phyloP scores from a whole-genome alignment of 2,113 vertebrate species.

The Paramormyrops kingsleyae region DNA sequence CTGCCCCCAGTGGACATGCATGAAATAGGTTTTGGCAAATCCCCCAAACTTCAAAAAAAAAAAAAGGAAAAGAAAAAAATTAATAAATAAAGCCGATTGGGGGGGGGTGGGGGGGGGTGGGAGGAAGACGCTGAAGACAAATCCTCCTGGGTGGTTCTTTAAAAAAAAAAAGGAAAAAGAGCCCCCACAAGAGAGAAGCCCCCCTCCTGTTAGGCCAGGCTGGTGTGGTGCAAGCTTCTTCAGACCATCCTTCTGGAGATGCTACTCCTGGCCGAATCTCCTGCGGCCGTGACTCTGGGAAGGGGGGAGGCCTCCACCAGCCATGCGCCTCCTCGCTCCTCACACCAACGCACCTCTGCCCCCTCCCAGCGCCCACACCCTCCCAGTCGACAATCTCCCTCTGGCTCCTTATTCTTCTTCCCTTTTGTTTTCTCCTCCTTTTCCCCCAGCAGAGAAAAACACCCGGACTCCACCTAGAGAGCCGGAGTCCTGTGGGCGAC shows the following conservation, averaged over 20 bases:
- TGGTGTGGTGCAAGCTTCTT: slow-evolving; percentile 22
- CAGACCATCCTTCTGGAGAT: slow-evolving; percentile 33
- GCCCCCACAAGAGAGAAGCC: slow-evolving; percentile 13
- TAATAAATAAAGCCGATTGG: slow-evolving; percentile 20
- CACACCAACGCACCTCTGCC: slow-evolving; percentile 10
- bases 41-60: slow-evolving; percentile 48
- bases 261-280: slow-evolving; percentile 24
- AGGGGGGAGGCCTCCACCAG: slow-evolving; percentile 26
- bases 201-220: slow-evolving; percentile 29
- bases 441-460: slow-evolving; percentile 6
- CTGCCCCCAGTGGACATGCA: slow-evolving; percentile 86
- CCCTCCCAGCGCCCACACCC: slow-evolving; percentile 22
- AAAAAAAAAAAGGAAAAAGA: slow-evolving; percentile 15
- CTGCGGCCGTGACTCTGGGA: slow-evolving; percentile 24
- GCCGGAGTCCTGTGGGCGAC: slow-evolving; percentile 22
- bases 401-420: slow-evolving; percentile 24
- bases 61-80: slow-evolving; percentile 30
- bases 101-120: background rate
- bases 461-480: slow-evolving; percentile 39
- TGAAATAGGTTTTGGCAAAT: slow-evolving; percentile 77
- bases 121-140: slow-evolving; percentile 37
- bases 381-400: slow-evolving; percentile 5
- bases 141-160: background rate
- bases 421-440: slow-evolving; percentile 15
- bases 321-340: slow-evolving; percentile 45